Percentiles rank a stretch among this genome's conserved stretches.
phyloP scores from a whole-genome alignment of 2,797 vertebrate species.

The Schizothorax lantsangensis region DNA sequence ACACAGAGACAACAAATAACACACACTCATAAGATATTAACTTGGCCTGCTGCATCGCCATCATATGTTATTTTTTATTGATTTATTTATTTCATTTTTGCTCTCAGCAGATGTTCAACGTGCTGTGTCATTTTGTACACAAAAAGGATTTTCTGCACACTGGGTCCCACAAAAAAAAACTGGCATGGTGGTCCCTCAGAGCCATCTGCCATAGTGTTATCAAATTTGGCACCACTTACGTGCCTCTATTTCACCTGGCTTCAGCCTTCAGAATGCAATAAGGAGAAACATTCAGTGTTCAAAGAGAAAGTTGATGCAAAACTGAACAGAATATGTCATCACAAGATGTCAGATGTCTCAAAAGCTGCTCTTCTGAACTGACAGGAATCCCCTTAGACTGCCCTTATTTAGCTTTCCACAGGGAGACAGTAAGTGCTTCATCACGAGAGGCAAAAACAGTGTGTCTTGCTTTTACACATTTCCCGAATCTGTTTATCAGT shows the following conservation, averaged over 20 bases:
- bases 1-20: conserved; percentile 2
- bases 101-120: conserved; percentile 40
- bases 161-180: conserved; percentile 29
- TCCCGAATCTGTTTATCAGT: conserved; percentile 2
- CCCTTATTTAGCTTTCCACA: conserved; percentile 13
- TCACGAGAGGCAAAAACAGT: neutral
- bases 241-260: conserved; percentile 17
- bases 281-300: neutral
- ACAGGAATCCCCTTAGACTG: conserved; percentile 3
- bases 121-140: conserved; percentile 32
- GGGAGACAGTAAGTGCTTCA: conserved; percentile 13
- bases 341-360: conserved; percentile 2
- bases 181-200: conserved; percentile 22
- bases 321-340: conserved; percentile 14
- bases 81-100: neutral
- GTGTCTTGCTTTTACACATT: neutral
- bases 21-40: neutral
- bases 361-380: conserved; percentile 23
- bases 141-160: conserved; percentile 9
- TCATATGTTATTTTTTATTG: neutral
- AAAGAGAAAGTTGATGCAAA: neutral
- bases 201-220: conserved; percentile 51
- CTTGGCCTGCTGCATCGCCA: neutral
- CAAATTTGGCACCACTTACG: conserved; percentile 10
- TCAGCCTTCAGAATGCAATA: conserved; percentile 17